Base-by-base conservation (phyloP, 2,113 vertebrate species). In the Cisticola juncidis region DNA sequence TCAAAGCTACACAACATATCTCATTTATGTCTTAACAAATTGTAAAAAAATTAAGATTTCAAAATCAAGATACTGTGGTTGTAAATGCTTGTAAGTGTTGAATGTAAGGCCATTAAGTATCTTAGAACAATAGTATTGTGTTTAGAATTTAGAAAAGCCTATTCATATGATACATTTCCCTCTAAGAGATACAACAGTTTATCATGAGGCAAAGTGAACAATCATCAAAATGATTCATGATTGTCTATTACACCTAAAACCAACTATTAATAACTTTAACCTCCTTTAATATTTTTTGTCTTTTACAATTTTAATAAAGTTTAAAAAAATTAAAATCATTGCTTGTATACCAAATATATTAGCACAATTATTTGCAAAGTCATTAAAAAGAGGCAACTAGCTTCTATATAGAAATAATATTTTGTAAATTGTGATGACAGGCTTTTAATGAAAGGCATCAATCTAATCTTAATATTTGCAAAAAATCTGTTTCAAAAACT, bases 251-350 rank as follows among this genome's bases (percentile, higher is more conserved):
- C 9, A 70, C 14, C 7, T 40, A 80, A 83, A 94, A 5, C 3
- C 19, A 86, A 38, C n/a, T 40, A 44, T 65, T 54, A 80, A 86
- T 83, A 90, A 36, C 23, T 88, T 83, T 38, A 44, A 36, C 72
- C 10, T 73, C 33, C 12, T 45, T 73, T 66, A 53, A 58, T 53
- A 86, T 31, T 90, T 93, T 93, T 91, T 91, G 28, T 31, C 11
- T 78, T 94, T 90, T 56, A 80, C 4, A 3, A 11, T 86, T 95
- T 65, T 56, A 86, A 42, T 73, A 54, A 74, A 66, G 22, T 19
- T 2, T 9, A 21, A 95, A 82, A 81, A 57, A 45, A 7, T 2
- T 9, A 4, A 47, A 38, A 15, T 31, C 4, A 26, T 72, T 87
- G 57, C 28, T 89, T 50, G 5, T 62, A 77, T 58, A 66, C 29